These are phyloP conservation scores for Phengaris alcon DNA, from an alignment of 2,888 invertebrate genomes.

Conservation along the genomic window DNA sequence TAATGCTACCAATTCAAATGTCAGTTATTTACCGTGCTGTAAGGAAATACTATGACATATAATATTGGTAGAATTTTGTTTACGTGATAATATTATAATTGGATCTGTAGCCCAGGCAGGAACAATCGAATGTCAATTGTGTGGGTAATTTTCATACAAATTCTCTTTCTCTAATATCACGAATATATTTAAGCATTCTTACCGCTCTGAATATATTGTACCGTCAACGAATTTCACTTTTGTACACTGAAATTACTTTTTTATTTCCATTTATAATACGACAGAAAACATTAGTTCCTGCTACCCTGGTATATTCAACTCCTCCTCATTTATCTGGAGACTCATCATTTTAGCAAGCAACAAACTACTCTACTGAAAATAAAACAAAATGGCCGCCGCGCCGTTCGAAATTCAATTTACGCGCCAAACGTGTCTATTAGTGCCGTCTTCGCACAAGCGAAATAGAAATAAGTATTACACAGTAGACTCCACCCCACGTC, in stretches of 20 bases:
- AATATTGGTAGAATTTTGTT: too few relatives aligned
- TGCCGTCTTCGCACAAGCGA: neutral
- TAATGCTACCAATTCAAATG: too few relatives aligned
- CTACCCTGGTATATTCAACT: neutral
- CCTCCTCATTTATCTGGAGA: neutral
- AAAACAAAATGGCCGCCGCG: slow-evolving; percentile 18
- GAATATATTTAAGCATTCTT: too few relatives aligned
- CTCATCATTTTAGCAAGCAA: neutral
- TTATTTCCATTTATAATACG: neutral
- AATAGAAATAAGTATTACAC: neutral
- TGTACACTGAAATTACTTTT: neutral
- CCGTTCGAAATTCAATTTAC: slow-evolving; percentile 19
- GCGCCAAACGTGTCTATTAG: slow-evolving; percentile 15
- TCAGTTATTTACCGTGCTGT: too few relatives aligned
- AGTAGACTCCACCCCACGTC: neutral
- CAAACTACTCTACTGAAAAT: neutral
- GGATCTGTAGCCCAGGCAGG: too few relatives aligned
- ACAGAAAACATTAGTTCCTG: neutral
- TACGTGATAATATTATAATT: too few relatives aligned
- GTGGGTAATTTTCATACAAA: too few relatives aligned
- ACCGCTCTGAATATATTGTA: too few relatives aligned
- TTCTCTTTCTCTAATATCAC: too few relatives aligned
- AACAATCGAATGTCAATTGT: too few relatives aligned
- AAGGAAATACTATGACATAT: too few relatives aligned
- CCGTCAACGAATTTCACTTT: too few relatives aligned